Evolutionary conservation across 2,888 invertebrate species (phyloP).

Genomic region (Eupithecia exiguata): DNA sequence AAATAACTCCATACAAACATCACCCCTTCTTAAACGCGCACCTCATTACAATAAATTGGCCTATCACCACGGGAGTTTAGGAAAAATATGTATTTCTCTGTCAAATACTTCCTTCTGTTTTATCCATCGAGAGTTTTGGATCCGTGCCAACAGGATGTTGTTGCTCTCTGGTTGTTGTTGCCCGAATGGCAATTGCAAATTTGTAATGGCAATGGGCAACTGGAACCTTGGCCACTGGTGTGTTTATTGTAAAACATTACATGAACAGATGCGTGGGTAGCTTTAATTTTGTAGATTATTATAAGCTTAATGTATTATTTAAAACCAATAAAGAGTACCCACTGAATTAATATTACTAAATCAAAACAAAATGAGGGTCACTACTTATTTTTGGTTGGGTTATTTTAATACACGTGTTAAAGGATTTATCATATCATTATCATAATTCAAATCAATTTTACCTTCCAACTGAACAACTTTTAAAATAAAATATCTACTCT

Average conservation of each 20-base stretch:
- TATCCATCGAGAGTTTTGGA: slow-evolving; percentile 57
- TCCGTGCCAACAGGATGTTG: slow-evolving; percentile 68
- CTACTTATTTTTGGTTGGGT: not conserved
- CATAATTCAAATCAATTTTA: no score
- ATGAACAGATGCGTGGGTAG: not conserved
- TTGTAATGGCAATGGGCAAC: slow-evolving; percentile 7
- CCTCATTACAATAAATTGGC: slow-evolving; percentile 24
- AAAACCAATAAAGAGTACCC: not conserved
- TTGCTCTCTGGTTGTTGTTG: slow-evolving; percentile 61
- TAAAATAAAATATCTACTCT: no score
- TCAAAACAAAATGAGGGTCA: not conserved
- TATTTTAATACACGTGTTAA: no score
- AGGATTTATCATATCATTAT: no score
- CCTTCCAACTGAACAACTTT: no score
- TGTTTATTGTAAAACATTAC: not conserved
- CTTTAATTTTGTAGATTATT: not conserved
- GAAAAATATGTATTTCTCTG: slow-evolving; percentile 30
- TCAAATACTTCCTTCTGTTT: slow-evolving; percentile 39
- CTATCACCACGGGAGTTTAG: slow-evolving; percentile 10
- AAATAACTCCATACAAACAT: slow-evolving; percentile 9
- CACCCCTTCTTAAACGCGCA: slow-evolving; percentile 20
- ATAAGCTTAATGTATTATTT: not conserved
- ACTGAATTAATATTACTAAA: no score
- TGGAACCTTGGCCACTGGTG: not conserved
- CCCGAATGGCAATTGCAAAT: slow-evolving; percentile 16